A percentile compares a stretch with the other conserved stretches of the same genome.
Conservation (phyloP, 2,888 invertebrate genomes). For the Blera fallax region DNA sequence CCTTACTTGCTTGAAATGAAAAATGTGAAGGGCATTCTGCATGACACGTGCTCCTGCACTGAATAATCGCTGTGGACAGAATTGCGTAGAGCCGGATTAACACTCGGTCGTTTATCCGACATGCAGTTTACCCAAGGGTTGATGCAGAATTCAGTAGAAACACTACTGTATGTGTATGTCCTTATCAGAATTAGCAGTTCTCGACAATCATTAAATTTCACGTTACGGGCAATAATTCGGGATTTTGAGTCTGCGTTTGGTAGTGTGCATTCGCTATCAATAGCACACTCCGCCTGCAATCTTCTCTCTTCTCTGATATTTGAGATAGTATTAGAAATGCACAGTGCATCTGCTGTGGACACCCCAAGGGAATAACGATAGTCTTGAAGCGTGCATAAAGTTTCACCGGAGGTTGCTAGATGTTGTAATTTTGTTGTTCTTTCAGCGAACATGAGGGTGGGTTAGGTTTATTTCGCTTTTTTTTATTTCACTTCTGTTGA, state of each 20-base stretch:
- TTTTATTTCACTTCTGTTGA: not conserved
- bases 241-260: slow-evolving; percentile 42
- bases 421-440: slow-evolving; percentile 14
- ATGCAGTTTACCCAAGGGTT: not conserved
- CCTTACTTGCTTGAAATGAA: slow-evolving; percentile 50
- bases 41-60: slow-evolving; percentile 67
- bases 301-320: slow-evolving; percentile 63
- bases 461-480: not conserved
- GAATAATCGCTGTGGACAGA: slow-evolving; percentile 67
- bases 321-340: slow-evolving; percentile 65
- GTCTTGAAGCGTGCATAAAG: slow-evolving; percentile 54
- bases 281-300: slow-evolving; percentile 59
- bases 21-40: slow-evolving; percentile 67
- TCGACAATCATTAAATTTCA: slow-evolving; percentile 68
- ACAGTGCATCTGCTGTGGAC: slow-evolving; percentile 57
- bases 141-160: too few species aligned
- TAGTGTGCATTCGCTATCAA: slow-evolving; percentile 48
- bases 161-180: slow-evolving; percentile 33
- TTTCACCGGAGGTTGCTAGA: slow-evolving; percentile 19
- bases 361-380: slow-evolving; percentile 52
- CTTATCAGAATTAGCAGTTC: slow-evolving; percentile 71
- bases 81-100: slow-evolving; percentile 66
- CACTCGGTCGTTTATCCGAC: slow-evolving; percentile 57
- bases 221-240: slow-evolving; percentile 67
- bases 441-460: not conserved